Conservation (phyloP, 2,113 vertebrate species). For the Pithys albifrons region DNA sequence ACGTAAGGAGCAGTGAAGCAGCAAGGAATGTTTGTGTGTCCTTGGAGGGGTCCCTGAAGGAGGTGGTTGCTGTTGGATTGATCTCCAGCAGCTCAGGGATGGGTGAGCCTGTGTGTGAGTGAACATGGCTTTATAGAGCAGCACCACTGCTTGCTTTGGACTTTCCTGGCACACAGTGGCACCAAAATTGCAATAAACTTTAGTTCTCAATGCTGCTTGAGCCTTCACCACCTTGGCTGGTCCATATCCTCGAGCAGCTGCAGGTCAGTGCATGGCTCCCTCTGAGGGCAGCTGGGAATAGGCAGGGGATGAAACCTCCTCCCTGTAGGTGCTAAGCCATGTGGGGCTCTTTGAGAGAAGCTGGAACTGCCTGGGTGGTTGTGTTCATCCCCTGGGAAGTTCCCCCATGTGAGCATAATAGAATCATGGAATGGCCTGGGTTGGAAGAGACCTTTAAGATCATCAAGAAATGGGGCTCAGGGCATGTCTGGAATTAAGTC, state of each 20-base stretch:
- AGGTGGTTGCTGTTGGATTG: rapidly evolving
- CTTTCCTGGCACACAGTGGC: background rate
- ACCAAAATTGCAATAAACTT: background rate
- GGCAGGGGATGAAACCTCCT: rapidly evolving
- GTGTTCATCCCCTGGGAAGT: rapidly evolving
- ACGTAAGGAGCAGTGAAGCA: background rate
- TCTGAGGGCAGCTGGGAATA: background rate
- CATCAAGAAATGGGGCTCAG: no score
- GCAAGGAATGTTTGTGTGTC: background rate
- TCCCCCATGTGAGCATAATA: rapidly evolving
- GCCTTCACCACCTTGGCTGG: background rate
- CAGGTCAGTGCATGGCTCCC: background rate
- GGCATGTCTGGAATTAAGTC: no score
- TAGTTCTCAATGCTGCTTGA: background rate
- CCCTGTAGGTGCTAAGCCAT: background rate
- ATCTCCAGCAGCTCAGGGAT: background rate
- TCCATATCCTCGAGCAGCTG: background rate
- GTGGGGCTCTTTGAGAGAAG: background rate
- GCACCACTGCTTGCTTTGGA: background rate
- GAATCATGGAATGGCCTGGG: background rate
- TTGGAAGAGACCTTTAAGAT: background rate
- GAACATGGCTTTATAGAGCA: background rate
- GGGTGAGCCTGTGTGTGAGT: background rate
- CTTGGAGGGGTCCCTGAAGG: background rate
- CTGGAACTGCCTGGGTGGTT: background rate